Base-by-base conservation (phyloP, 1,140 invertebrate species). In the Radopholus similis region DNA sequence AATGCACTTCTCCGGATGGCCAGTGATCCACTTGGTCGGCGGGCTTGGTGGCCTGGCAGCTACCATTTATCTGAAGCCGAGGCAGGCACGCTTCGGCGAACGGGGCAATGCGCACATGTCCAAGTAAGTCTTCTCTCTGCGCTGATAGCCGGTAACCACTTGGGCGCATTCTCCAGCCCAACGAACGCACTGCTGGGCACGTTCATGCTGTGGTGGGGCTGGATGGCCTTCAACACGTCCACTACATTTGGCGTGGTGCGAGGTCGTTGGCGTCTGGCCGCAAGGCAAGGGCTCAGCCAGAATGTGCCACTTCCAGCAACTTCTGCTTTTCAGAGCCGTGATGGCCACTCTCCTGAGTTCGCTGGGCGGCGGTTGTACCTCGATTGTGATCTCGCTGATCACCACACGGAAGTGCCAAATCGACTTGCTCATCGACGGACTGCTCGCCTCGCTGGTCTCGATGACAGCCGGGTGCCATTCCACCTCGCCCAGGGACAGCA, bases 211-310 rank as follows among this genome's bases (percentile, higher is more conserved):
- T 95, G 92, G 92, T 68, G 66, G 66, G 66, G 66, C n/a, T 94
- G 92, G 91, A 83, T 93, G 42, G 91, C 91, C 2, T 95, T 94
- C 77, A 95, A 95, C 83, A 92, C 91, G 55, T 91, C 91, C 66
- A 85, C 85, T 37, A 85, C 85, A 32, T 86, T 86, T 71, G 84
- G 89, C 81, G 86, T 90, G 26, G 87, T 86, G 49, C 88, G 88
- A 2, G 86, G 87, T 15, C 89, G 89, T 83, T 92, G 90, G 90
- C 87, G 91, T 78, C 92, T 91, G 81, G 91, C 91, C 0, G 91
- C 90, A 0, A 86, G 90, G 82, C 82, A 68, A 64, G 32, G 21
- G n/a, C n/a, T n/a, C n/a, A n/a, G n/a, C n/a, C n/a, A n/a, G n/a
- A n/a, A n/a, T n/a, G n/a, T n/a, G n/a, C n/a, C n/a, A n/a, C n/a